Evolutionary conservation across 1,140 invertebrate species (phyloP), one percentile per base, ranked within the genome.

Genomic region (Macrostomum lignano): DNA sequence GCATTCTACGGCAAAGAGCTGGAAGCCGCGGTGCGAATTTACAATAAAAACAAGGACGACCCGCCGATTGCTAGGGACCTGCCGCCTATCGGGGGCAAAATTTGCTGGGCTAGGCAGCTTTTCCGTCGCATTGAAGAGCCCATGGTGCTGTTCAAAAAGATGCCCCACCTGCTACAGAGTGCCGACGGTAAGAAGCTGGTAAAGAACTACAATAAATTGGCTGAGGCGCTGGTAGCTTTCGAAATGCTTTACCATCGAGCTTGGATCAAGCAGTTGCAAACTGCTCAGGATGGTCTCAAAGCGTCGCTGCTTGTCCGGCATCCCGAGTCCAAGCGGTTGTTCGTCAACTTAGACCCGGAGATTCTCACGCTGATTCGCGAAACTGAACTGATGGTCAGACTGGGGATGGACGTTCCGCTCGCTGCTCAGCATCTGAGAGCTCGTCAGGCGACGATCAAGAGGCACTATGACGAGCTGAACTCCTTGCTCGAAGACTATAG

Each of bases 1-100:
- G 67, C 66, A 40, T 73, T 74, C 45, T 76, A 75, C 40, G 72
- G 76, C 31, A 69, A 67, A 36, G 75, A 84, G 55, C 67, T 86
- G 1, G 74, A 82, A 39, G 66, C 71, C 37, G 74, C 77, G 70
- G 29, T 74, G 68, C 58, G 57, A 38, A 41, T 58, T 4, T 64
- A 61, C 44, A 54, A 61, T 41, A 55, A 53, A 32, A 48, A 51
- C 35, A 59, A 57, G 37, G 39, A 43, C 25, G 51, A 57, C 20
- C 58, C 58, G 1, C 43, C 47, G n/a, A 46, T 56, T 7, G 45
- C 53, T 1, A 42, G 56, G 21, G 57, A 56, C 41, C 37, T 60
- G 7, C 60, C 60, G 3, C 57, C 58, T 3, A 49, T 58, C 13
- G 46, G 55, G 25, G 57, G 61, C 19, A 41, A 44, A 25, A 62